Conservation (phyloP, 2,113 vertebrate genomes). For the Crypturellus undulatus region DNA sequence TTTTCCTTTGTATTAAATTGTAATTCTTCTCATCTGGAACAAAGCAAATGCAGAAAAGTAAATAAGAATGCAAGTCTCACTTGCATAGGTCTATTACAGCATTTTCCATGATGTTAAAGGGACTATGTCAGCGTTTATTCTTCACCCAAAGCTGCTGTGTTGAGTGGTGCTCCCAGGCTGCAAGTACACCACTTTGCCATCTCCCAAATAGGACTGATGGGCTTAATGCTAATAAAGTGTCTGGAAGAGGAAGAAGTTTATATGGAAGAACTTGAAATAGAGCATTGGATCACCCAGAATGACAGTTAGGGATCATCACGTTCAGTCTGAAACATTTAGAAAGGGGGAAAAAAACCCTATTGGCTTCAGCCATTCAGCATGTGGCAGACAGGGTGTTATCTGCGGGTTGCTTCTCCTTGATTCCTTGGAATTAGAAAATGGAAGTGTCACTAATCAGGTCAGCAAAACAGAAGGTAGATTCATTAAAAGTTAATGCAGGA, state of each 20-base stretch:
- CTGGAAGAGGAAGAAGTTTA: background rate
- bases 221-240: background rate
- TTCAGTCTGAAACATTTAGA: background rate
- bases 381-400: background rate
- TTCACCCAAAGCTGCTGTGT: background rate
- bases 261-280: background rate
- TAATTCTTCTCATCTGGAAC: background rate
- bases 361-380: background rate
- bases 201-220: background rate
- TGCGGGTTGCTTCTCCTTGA: background rate
- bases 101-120: background rate
- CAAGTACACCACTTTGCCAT: background rate
- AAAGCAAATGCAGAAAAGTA: background rate
- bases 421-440: background rate
- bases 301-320: accelerated
- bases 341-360: accelerated
- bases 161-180: background rate
- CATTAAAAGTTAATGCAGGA: conserved; percentile 71
- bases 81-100: accelerated
- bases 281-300: background rate
- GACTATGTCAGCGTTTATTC: background rate
- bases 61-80: background rate
- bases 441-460: background rate
- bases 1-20: background rate
- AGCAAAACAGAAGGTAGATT: conserved; percentile 48